These are phyloP conservation scores for Rugalucina vietnamica DNA, from an alignment of 2,888 invertebrate species.

Conservation along the genomic window DNA sequence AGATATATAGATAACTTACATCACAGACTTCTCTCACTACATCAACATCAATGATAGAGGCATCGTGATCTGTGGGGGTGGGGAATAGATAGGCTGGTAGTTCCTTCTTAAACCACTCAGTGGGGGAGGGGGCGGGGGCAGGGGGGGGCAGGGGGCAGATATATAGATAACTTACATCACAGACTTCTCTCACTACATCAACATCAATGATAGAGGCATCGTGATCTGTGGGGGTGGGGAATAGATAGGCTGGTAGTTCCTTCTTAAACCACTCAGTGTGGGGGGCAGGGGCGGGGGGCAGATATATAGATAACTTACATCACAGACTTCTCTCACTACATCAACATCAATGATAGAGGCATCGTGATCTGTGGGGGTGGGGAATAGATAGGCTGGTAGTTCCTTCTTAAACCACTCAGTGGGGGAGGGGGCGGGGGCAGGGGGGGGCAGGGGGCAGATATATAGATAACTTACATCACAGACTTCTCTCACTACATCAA, in stretches of 20 bases:
- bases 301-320: no score
- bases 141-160: no score
- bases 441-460: no score
- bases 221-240: constrained; percentile 98
- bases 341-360: constrained; percentile 99
- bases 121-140: no score
- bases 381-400: constrained; percentile 97
- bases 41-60: constrained; percentile 98
- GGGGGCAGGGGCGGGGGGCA: no score
- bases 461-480: no score
- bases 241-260: constrained; percentile 97
- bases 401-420: constrained; percentile 99
- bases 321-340: constrained; percentile 94
- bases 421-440: no score
- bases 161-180: constrained; percentile 87
- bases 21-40: constrained; percentile 95
- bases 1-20: no score
- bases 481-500: no score
- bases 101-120: constrained; percentile 99
- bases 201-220: constrained; percentile 99
- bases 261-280: constrained; percentile 99
- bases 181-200: constrained; percentile 96
- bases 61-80: constrained; percentile 98
- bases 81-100: constrained; percentile 98
- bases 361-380: constrained; percentile 98